Percentiles rank a stretch among this genome's conserved stretches.
phyloP scores from a whole-genome alignment of 2,888 invertebrate genomes.

The Philhelius pedissequus region DNA sequence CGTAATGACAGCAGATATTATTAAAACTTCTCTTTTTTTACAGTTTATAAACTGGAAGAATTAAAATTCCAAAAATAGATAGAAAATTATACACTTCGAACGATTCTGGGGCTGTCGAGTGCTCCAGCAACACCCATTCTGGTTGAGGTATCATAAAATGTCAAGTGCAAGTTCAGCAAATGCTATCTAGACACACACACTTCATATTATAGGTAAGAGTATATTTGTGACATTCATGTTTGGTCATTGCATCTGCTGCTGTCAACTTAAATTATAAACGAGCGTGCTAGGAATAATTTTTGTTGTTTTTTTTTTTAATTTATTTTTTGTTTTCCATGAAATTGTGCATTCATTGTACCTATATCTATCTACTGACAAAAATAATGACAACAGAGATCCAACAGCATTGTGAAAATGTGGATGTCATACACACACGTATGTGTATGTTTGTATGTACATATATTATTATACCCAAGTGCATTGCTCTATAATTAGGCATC shows the following conservation, averaged over 20 bases:
- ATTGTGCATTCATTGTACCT: conserved; percentile 19
- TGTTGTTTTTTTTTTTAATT: background rate
- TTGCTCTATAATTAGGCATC: conserved; percentile 39
- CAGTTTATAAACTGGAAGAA: background rate
- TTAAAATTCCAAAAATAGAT: background rate
- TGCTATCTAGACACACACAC: background rate
- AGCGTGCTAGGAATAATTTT: conserved; percentile 5
- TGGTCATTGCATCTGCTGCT: conserved; percentile 30
- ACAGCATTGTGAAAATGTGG: background rate
- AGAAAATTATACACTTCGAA: background rate
- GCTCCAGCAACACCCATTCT: conserved; percentile 1
- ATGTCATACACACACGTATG: background rate
- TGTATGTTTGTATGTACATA: too few species aligned
- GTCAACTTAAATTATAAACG: conserved; percentile 23
- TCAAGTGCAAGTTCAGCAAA: conserved; percentile 24
- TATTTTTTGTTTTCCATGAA: conserved; percentile 1
- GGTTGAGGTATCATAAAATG: background rate
- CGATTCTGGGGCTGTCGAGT: background rate
- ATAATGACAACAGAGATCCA: background rate
- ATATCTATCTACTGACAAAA: background rate
- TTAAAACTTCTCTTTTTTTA: background rate
- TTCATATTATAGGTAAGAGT: background rate
- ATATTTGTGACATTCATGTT: conserved; percentile 20
- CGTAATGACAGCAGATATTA: too few species aligned
- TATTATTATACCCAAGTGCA: background rate